Base-by-base conservation (phyloP, 2,113 vertebrate genomes). In the Corythornis vintsioides region DNA sequence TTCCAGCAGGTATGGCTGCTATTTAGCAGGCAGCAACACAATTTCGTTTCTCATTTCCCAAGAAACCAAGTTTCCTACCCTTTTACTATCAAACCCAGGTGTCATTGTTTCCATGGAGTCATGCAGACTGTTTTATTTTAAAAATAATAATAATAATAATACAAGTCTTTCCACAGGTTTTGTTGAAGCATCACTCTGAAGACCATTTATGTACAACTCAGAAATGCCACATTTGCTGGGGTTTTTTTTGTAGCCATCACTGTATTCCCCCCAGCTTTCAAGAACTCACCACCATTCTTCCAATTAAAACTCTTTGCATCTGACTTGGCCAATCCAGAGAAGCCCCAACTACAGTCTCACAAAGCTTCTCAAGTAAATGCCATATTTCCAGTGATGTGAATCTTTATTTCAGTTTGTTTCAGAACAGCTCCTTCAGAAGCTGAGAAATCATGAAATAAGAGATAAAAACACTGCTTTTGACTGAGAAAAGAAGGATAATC, bases 41-140 rank as follows among this genome's bases (percentile, higher is more conserved):
- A 53, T 52, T 66, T 59, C 2, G 89, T 86, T 84, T 65, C 60
- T 70, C 19, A 33, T 65, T 92, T 75, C 81, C 91, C 48, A 83
- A 73, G 85, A 86, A 86, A 85, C 53, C 75, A 91, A 91, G 35
- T 88, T 90, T 83, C 76, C 80, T 88, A 78, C 13, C 6, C 35
- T 81, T 88, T 91, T 90, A 88, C 91, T 75, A 91, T 57, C 64
- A 80, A 90, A 69, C 31, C 74, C 64, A 15, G 5, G 19, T 56
- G 60, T 93, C 78, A 66, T 85, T 87, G 63, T 79, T 94, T 91
- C 91, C 87, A 87, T 2, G 0, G 38, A 83, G 55, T 45, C 67
- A 38, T 10, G 42, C 7, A 15, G 50, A 50, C 33, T 70, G 28
- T 9, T 94, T 85, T 56, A 75, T 25, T 67, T 59, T 76, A 89